A percentile compares a stretch with the other conserved stretches of the same genome.
These are phyloP conservation scores for Goniozus legneri DNA, from an alignment of 1,140 invertebrate species.

Conservation along the genomic window DNA sequence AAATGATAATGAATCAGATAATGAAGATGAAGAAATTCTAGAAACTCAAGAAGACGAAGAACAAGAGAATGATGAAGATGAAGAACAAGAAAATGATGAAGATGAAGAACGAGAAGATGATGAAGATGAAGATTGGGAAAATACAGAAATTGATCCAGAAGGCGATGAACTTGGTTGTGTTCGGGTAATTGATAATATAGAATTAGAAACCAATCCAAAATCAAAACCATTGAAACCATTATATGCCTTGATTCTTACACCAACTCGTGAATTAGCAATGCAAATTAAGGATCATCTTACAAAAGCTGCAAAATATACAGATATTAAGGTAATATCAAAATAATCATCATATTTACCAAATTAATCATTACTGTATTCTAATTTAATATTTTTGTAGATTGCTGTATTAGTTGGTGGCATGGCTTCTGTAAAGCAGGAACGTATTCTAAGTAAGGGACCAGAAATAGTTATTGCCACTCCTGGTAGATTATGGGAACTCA, in stretches of 20 bases:
- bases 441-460: conserved; percentile 76
- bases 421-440: conserved; percentile 85
- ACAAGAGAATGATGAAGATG: conserved; percentile 17
- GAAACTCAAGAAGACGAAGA: background rate
- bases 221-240: conserved; percentile 55
- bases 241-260: conserved; percentile 85
- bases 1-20: conserved; percentile 43
- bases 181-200: conserved; percentile 60
- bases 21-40: conserved; percentile 12
- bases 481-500: conserved; percentile 91
- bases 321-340: conserved; percentile 56
- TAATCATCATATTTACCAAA: conserved; percentile 6
- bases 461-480: conserved; percentile 96
- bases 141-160: conserved; percentile 21
- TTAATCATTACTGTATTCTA: conserved; percentile 1
- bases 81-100: conserved; percentile 17
- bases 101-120: conserved; percentile 2
- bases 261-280: conserved; percentile 92
- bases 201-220: conserved; percentile 34
- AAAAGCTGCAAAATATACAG: conserved; percentile 77
- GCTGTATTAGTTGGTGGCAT: conserved; percentile 87
- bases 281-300: conserved; percentile 87
- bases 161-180: conserved; percentile 58
- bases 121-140: conserved; percentile 26
- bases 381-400: conserved; percentile 45